A percentile compares a stretch with the other conserved stretches of the same genome.
These are phyloP conservation scores for Choristoneura fumiferana DNA, from an alignment of 1,140 invertebrate species.

Conservation along the genomic window DNA sequence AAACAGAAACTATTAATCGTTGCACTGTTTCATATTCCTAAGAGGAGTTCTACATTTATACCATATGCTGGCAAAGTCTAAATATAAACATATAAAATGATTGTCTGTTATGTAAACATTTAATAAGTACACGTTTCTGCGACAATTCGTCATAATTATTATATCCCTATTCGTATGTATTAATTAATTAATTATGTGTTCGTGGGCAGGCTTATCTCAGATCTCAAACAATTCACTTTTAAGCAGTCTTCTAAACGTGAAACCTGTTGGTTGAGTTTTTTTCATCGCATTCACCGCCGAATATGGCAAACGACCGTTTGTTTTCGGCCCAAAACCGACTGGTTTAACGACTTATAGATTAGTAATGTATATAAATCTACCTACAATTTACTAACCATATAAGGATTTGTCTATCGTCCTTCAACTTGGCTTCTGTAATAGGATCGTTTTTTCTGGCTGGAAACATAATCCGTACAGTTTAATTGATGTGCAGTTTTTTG, in stretches of 20 bases:
- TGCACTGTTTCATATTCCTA: no score
- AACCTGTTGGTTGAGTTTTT: conserved; percentile 7
- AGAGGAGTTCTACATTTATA: no score
- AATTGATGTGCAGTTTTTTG: not conserved
- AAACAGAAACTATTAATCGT: no score
- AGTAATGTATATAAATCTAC: not conserved
- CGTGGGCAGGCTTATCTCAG: not conserved
- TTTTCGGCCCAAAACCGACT: not conserved
- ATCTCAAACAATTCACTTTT: not conserved
- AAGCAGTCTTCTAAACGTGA: not conserved
- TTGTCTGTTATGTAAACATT: no score
- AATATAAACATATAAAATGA: no score
- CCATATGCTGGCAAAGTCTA: no score
- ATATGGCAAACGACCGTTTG: not conserved
- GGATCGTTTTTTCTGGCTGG: not conserved
- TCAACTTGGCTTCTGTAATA: not conserved
- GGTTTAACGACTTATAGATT: not conserved
- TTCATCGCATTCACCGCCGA: not conserved
- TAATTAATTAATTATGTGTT: no score
- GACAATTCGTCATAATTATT: no score
- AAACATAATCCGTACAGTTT: not conserved
- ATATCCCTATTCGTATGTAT: no score
- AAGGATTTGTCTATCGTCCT: not conserved
- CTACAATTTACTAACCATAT: not conserved
- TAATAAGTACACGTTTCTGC: no score